Conservation (phyloP, 2,888 invertebrate species). For the Hermaeophaga mercurialis region DNA sequence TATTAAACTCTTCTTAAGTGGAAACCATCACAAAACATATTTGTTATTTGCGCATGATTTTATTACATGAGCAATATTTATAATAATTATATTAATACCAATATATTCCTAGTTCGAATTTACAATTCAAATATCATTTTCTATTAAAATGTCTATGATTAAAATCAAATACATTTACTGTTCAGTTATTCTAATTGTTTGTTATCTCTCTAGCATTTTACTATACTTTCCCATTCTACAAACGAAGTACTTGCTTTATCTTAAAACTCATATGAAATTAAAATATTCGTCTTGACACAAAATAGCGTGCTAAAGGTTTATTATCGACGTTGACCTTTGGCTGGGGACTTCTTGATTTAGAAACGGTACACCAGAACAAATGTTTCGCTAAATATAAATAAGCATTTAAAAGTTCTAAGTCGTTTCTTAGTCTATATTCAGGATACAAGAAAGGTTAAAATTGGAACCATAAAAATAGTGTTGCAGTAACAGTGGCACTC, state of each 20-base stretch:
- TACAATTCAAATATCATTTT: too few species aligned
- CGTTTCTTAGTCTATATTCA: not conserved
- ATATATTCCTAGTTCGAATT: too few species aligned
- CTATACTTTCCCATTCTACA: too few species aligned
- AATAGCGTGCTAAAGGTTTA: slow-evolving; percentile 20
- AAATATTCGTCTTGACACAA: slow-evolving; percentile 21
- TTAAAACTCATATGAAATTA: slow-evolving; percentile 6
- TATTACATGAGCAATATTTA: too few species aligned
- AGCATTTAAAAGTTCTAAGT: not conserved
- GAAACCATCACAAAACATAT: slow-evolving; percentile 1
- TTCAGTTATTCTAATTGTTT: too few species aligned
- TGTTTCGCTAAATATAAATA: slow-evolving; percentile 10
- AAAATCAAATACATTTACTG: too few species aligned
- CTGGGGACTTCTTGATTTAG: slow-evolving; percentile 14
- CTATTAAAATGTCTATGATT: too few species aligned
- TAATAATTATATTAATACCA: too few species aligned
- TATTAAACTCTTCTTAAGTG: slow-evolving; percentile 4
- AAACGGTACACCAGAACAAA: slow-evolving; percentile 10
- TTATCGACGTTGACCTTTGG: slow-evolving; percentile 20
- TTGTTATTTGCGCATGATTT: too few species aligned
- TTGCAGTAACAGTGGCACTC: not conserved
- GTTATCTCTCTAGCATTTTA: too few species aligned
- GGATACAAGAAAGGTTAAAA: not conserved
- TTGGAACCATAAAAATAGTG: not conserved
- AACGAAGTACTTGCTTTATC: slow-evolving; percentile 16